A percentile compares a stretch with the other conserved stretches of the same genome.
These are phyloP conservation scores for Anastrepha ludens DNA, from an alignment of 1,140 invertebrate genomes.

Conservation along the genomic window DNA sequence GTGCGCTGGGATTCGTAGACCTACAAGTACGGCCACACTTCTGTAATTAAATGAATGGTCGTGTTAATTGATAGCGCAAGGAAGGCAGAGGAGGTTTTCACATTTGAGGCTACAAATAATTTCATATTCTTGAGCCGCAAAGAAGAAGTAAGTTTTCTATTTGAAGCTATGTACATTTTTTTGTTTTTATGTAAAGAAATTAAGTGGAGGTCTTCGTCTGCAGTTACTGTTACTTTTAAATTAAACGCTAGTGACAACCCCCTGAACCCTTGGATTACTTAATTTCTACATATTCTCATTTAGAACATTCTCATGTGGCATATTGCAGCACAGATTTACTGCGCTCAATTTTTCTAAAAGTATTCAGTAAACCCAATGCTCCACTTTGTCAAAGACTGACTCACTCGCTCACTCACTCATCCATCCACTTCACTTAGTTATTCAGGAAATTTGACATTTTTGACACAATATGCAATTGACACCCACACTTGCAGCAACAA, in stretches of 20 bases:
- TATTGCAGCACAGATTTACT: not conserved
- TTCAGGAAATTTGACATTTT: constrained; percentile 70
- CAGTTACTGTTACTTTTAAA: not conserved
- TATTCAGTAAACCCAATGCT: not conserved
- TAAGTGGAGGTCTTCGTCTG: constrained; percentile 2
- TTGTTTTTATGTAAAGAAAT: not conserved
- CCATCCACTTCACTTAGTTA: constrained; percentile 28
- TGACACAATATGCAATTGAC: constrained; percentile 73
- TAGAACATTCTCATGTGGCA: not conserved
- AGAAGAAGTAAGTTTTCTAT: not conserved
- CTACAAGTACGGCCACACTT: not conserved
- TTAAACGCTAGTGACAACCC: not conserved
- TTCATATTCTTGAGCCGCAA: no score
- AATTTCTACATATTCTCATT: not conserved
- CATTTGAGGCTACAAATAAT: not conserved
- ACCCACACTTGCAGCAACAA: constrained; percentile 67
- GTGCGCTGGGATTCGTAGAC: not conserved
- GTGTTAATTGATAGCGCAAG: not conserved
- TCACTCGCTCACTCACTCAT: not conserved
- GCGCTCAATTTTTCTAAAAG: not conserved
- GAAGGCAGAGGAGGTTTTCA: not conserved
- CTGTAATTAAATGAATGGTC: not conserved
- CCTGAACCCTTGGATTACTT: not conserved
- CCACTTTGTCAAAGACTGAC: constrained; percentile 29
- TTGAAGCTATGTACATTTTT: not conserved